phyloP scores from a whole-genome alignment of 2,888 invertebrate genomes.

The Nomada lathburiana region DNA sequence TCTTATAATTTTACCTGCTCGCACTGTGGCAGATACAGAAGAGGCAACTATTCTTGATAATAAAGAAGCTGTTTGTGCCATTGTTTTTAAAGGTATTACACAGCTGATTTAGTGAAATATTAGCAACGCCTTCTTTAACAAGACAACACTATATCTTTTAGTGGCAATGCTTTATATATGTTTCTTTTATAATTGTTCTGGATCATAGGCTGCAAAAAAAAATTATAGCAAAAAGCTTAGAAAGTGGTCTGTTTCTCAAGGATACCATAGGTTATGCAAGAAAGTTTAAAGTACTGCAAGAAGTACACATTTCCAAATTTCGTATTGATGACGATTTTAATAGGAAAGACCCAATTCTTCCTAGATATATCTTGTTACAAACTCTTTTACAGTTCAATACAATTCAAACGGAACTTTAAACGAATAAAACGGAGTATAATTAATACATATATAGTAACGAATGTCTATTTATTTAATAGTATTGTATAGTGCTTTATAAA shows the following conservation, averaged over 20 bases:
- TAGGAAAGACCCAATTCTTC: neutral
- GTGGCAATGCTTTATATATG: constrained; percentile 13
- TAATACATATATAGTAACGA: too few species aligned
- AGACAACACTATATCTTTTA: neutral
- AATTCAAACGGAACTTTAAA: neutral
- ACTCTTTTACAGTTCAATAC: neutral
- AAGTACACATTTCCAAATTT: constrained; percentile 2
- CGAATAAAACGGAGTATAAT: neutral
- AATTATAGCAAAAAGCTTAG: constrained; percentile 36
- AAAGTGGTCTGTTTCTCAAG: constrained; percentile 38
- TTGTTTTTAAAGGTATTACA: constrained; percentile 74
- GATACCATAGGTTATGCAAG: constrained; percentile 11
- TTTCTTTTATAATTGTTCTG: neutral
- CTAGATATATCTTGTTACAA: neutral
- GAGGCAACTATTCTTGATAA: constrained; percentile 91
- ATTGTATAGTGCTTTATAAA: neutral
- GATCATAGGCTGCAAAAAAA: constrained; percentile 16
- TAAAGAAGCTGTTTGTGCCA: constrained; percentile 88
- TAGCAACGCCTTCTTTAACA: neutral
- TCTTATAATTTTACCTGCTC: constrained; percentile 95
- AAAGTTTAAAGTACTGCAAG: neutral
- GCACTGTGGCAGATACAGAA: constrained; percentile 91
- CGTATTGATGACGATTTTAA: neutral
- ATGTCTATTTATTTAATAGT: too few species aligned
- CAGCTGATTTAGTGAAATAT: constrained; percentile 4